Base-by-base conservation (phyloP, 2,113 vertebrate species). In the Apteryx owenii region DNA sequence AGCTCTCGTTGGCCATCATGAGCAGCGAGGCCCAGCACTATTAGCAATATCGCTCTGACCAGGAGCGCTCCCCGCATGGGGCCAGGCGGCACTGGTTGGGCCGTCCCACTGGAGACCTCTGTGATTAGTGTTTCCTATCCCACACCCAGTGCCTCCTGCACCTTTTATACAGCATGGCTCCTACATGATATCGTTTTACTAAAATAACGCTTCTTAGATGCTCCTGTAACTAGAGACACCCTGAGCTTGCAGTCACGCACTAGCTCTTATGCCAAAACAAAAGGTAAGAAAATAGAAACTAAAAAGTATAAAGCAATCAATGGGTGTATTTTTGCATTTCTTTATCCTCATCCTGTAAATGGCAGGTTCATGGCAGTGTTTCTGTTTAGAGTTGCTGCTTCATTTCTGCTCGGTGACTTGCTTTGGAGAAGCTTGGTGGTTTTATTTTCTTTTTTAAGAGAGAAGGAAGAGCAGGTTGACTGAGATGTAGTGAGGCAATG, bases 251-350 rank as follows among this genome's bases (percentile, higher is more conserved):
- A 61, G 87, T 88, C 91, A 95, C 20, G 56, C 68, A 53, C 75
- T 48, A 29, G 29, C 44, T 91, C 17, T 88, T 2, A 1, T 88
- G 80, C 73, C 88, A 90, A 84, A 93, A 84, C 65, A 84, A 93
- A 96, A 95, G 54, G 69, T 90, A 79, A 95, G 88, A 88, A 93
- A 96, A 93, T 42, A 92, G 92, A 94, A 96, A 65, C 53, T 54
- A 86, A 84, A 64, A 90, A 51, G 6, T 31, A 46, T 21, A 90
- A 51, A 83, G 76, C 44, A 75, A 70, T 58, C 36, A 6, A 19
- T n/a, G 10, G 14, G 13, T 42, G 21, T 3, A 31, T 78, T 15
- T 87, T 96, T 87, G n/a, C 60, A 51, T 54, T 92, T 76, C 75
- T 68, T 80, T 76, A 46, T 82, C 48, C 53, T 2, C 12, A 91